phyloP scores from a whole-genome alignment of 2,113 vertebrate genomes.

The Urocynchramus pylzowi region DNA sequence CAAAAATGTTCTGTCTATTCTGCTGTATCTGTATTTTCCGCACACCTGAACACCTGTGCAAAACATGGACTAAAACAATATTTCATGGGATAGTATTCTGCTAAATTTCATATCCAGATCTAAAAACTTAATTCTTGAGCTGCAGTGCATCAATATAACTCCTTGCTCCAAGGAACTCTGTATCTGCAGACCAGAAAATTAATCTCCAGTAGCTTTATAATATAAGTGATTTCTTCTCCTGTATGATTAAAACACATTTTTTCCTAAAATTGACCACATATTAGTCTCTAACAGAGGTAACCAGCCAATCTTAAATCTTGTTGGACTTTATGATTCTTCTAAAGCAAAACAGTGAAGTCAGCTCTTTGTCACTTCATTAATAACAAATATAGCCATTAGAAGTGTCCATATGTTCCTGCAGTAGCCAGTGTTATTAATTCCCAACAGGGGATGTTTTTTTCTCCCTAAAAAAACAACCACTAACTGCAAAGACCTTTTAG shows the following conservation, averaged over 20 bases:
- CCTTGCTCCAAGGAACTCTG: not conserved
- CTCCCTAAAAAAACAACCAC: not conserved
- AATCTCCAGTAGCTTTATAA: not conserved
- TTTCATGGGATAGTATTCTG: not conserved
- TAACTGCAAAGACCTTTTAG: not conserved
- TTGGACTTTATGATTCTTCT: not conserved
- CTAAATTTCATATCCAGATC: not conserved
- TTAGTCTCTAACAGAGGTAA: not conserved
- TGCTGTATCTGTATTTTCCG: not conserved
- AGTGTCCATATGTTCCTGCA: not conserved
- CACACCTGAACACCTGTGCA: not conserved
- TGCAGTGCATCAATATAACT: not conserved
- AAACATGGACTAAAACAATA: not conserved
- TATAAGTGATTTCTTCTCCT: not conserved
- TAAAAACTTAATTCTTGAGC: not conserved
- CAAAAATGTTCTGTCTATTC: not conserved
- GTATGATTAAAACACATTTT: not conserved
- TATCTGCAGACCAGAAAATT: not conserved
- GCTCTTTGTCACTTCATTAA: not conserved
- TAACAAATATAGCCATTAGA: constrained; percentile 7
- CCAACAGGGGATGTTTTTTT: not conserved
- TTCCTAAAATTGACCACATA: not conserved
- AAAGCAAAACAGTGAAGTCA: not conserved
- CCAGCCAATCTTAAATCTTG: not conserved
- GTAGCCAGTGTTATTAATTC: not conserved